Evolutionary conservation across 2,113 vertebrate species (phyloP).

Genomic region (Cervus canadensis): DNA sequence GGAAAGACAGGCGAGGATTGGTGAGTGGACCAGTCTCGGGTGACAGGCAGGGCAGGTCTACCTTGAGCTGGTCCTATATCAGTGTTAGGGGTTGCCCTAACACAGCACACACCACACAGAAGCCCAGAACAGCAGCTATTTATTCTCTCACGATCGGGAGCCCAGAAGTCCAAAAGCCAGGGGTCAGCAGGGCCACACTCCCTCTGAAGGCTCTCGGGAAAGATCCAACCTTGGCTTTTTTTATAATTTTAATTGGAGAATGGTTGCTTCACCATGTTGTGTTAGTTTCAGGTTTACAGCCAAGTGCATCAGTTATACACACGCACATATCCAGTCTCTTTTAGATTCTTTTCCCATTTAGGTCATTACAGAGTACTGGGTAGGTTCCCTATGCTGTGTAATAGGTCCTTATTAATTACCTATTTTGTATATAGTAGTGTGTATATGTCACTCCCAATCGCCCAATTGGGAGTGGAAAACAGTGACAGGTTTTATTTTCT

Average conservation of each 20-base stretch:
- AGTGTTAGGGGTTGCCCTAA: not conserved
- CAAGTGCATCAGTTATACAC: not conserved
- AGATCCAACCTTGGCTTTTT: not conserved
- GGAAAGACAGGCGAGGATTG: not conserved
- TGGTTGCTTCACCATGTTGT: not conserved
- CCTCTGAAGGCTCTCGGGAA: not conserved
- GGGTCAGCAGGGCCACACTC: not conserved
- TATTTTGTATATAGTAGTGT: not conserved
- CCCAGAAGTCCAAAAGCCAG: not conserved
- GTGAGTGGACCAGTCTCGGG: not conserved
- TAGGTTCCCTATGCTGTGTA: not conserved
- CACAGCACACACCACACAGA: accelerated
- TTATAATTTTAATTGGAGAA: not conserved
- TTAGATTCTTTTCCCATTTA: not conserved
- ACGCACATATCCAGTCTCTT: not conserved
- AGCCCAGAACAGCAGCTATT: not conserved
- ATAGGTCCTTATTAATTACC: not conserved
- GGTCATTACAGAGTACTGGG: not conserved
- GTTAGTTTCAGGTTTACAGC: not conserved
- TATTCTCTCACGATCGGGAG: not conserved
- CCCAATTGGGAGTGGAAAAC: not conserved
- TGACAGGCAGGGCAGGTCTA: not conserved
- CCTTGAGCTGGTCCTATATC: not conserved
- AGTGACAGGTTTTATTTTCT: not conserved
- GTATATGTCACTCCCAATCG: not conserved